These are phyloP conservation scores for Drosophila prostipennis DNA, from an alignment of 2,888 invertebrate species.

Conservation along the genomic window DNA sequence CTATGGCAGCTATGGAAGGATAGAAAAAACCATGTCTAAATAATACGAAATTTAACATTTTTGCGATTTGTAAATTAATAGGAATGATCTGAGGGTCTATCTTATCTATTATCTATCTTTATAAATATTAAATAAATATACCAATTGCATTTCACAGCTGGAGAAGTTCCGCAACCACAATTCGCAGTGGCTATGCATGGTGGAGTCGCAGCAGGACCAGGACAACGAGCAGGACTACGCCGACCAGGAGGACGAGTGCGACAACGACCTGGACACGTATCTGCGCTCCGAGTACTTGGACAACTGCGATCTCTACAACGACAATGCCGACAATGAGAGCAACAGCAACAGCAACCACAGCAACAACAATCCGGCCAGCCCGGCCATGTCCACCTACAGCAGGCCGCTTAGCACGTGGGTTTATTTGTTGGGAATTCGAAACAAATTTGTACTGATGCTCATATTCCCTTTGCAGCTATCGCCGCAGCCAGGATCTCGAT, in stretches of 20 bases:
- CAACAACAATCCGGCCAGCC: slow-evolving; percentile 81
- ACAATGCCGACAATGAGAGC: slow-evolving; percentile 81
- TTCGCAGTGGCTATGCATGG: slow-evolving; percentile 99
- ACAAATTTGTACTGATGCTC: background rate
- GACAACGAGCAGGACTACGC: slow-evolving; percentile 85
- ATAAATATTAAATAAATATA: no score
- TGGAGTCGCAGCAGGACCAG: slow-evolving; percentile 88
- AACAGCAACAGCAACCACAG: slow-evolving; percentile 80
- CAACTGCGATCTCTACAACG: slow-evolving; percentile 85
- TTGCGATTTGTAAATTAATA: no score
- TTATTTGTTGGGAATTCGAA: background rate
- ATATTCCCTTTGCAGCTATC: slow-evolving; percentile 80
- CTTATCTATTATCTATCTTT: no score
- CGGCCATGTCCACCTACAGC: slow-evolving; percentile 83
- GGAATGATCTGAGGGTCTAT: no score
- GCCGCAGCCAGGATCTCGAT: slow-evolving; percentile 85
- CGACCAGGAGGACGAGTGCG: slow-evolving; percentile 85
- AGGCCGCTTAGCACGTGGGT: slow-evolving; percentile 85
- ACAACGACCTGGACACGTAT: slow-evolving; percentile 90
- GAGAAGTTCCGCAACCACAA: slow-evolving; percentile 99
- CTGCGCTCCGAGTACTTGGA: slow-evolving; percentile 90
- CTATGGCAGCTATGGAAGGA: no score
- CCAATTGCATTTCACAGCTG: slow-evolving; percentile 84
- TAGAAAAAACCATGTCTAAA: no score
- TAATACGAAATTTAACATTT: no score